Conservation (phyloP, 2,113 vertebrate genomes). For the Suricata suricatta region DNA sequence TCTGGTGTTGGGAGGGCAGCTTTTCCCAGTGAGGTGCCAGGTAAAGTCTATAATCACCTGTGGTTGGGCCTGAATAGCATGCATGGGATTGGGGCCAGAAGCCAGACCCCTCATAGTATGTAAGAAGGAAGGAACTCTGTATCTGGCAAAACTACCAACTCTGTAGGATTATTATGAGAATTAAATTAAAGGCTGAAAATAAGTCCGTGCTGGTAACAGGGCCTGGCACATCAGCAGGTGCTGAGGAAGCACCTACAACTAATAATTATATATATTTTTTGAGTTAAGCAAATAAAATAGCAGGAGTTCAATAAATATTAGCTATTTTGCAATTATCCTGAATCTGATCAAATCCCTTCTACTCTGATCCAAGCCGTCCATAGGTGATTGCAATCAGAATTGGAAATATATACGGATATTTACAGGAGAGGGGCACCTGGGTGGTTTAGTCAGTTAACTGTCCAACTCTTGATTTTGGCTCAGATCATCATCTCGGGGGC, state of each 20-base stretch:
- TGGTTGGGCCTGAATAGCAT: neutral
- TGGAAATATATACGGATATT: neutral
- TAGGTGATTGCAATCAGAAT: neutral
- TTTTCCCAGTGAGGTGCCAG: neutral
- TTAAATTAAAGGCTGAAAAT: neutral
- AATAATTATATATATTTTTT: neutral
- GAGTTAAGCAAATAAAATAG: neutral
- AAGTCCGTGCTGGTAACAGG: neutral
- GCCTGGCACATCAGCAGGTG: neutral
- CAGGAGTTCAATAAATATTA: neutral
- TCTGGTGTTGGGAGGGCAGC: neutral
- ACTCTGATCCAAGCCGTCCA: neutral
- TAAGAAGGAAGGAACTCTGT: neutral
- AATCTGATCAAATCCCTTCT: neutral
- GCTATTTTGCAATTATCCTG: neutral
- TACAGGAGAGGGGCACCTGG: neutral
- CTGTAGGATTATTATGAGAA: neutral
- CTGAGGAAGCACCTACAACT: no score
- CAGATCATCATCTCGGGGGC: no score
- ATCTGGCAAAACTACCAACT: neutral
- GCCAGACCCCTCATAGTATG: neutral
- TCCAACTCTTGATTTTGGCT: no score
- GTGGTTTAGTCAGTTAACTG: no score
- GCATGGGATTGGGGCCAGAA: neutral
- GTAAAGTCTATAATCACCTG: neutral